Evolutionary conservation across 2,888 invertebrate species (phyloP).

Genomic region (Perithous albicinctus): DNA sequence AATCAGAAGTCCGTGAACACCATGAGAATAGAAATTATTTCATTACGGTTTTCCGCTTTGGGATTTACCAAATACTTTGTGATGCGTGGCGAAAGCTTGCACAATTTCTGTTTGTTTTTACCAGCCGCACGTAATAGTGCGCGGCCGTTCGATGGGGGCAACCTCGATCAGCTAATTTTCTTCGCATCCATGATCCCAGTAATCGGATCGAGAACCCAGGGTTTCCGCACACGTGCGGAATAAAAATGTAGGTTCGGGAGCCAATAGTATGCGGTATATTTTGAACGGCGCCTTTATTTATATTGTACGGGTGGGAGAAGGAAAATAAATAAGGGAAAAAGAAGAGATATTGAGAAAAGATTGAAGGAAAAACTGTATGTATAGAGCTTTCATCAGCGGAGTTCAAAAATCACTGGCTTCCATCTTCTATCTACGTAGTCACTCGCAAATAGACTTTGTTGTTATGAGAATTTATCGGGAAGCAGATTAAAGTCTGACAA

Average conservation of each 20-base stretch:
- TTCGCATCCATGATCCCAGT: not conserved
- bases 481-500: too few species aligned
- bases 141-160: not conserved
- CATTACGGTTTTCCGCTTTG: not conserved
- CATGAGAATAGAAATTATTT: not conserved
- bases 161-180: constrained; percentile 32
- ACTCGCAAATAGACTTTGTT: too few species aligned
- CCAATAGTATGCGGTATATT: constrained; percentile 1
- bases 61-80: not conserved
- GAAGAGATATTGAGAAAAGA: not conserved
- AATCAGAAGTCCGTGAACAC: not conserved
- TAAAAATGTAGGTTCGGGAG: constrained; percentile 1
- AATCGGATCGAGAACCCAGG: constrained; percentile 4
- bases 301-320: not conserved
- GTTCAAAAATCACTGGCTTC: not conserved
- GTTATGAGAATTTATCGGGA: too few species aligned
- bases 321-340: not conserved
- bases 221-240: constrained; percentile 24
- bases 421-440: too few species aligned
- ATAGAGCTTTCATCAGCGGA: too few species aligned
- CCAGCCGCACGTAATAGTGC: not conserved
- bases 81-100: not conserved
- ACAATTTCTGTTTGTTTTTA: not conserved
- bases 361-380: not conserved
- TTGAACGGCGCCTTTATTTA: not conserved